Percentiles rank a stretch among this genome's conserved stretches.
Evolutionary conservation across 1,140 invertebrate genomes (phyloP).

Genomic region (Acromyrmex heyeri): DNA sequence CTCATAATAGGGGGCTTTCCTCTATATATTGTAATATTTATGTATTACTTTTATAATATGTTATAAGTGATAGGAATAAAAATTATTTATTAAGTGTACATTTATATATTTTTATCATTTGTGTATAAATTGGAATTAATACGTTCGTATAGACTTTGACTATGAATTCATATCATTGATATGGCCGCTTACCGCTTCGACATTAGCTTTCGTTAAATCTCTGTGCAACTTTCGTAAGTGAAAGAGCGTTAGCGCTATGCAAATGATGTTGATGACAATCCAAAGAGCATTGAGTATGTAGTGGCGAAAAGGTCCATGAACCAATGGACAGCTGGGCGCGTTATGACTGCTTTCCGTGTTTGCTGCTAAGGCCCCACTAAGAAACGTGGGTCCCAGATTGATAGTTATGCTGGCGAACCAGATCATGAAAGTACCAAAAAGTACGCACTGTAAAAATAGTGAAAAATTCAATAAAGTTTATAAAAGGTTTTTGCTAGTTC

Average conservation of each 20-base stretch:
- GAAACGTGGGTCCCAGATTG: conserved; percentile 96
- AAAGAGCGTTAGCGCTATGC: conserved; percentile 94
- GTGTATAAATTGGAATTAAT: neutral
- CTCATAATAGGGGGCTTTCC: too few species aligned
- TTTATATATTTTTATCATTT: too few species aligned
- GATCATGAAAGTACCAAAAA: conserved; percentile 97
- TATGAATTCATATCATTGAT: neutral
- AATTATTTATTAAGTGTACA: too few species aligned
- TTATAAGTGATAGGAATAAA: too few species aligned
- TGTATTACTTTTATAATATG: too few species aligned
- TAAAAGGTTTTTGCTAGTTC: neutral
- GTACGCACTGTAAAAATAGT: conserved; percentile 91
- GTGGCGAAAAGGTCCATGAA: conserved; percentile 93
- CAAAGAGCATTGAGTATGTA: conserved; percentile 96
- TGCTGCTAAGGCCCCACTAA: conserved; percentile 94
- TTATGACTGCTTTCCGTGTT: conserved; percentile 92
- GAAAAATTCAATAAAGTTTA: neutral
- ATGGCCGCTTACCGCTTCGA: conserved; percentile 87
- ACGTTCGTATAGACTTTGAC: neutral
- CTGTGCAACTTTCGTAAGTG: conserved; percentile 94
- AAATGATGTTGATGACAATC: conserved; percentile 95
- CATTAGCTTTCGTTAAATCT: conserved; percentile 92
- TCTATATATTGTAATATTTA: too few species aligned
- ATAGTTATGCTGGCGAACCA: conserved; percentile 97
- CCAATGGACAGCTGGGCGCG: conserved; percentile 93